Evolutionary conservation across 2,797 vertebrate genomes (phyloP).

Genomic region (Telmatherina bonti): DNA sequence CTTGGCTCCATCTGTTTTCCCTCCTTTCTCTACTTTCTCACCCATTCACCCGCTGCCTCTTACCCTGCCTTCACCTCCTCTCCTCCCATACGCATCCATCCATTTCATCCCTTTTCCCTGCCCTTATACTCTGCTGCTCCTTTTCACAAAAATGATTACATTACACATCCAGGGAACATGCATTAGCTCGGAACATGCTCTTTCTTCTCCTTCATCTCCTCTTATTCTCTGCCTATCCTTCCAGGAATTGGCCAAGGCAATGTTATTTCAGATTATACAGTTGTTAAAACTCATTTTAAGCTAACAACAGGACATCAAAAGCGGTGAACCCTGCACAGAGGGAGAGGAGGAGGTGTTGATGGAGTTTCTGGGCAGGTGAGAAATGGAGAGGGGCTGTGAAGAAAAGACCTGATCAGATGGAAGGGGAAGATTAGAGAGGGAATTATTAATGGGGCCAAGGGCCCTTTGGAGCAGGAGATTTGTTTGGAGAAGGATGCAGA

Average conservation of each 20-base stretch:
- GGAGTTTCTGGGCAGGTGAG: conserved; percentile 80
- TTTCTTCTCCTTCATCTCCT: conserved; percentile 58
- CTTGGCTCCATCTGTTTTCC: conserved; percentile 72
- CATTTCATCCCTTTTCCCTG: conserved; percentile 61
- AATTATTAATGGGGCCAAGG: conserved; percentile 76
- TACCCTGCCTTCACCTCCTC: conserved; percentile 65
- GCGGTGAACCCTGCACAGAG: conserved; percentile 74
- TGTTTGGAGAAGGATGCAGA: conserved; percentile 77
- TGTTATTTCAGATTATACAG: conserved; percentile 85
- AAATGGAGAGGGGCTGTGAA: conserved; percentile 78
- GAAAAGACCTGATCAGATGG: conserved; percentile 80
- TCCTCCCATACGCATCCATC: conserved; percentile 64
- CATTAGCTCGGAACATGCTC: conserved; percentile 82
- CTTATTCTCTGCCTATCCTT: conserved; percentile 47
- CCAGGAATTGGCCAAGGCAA: conserved; percentile 73
- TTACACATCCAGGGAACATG: conserved; percentile 81
- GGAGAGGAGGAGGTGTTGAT: conserved; percentile 80
- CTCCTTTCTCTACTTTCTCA: conserved; percentile 61
- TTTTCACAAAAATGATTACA: conserved; percentile 82
- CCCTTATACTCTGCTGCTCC: conserved; percentile 49
- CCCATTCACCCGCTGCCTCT: conserved; percentile 61
- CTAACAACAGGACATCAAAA: conserved; percentile 80
- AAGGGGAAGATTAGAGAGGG: conserved; percentile 76
- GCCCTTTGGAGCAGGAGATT: conserved; percentile 73
- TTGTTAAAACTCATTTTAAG: conserved; percentile 84